Conservation (phyloP, 37 sponge, comb jelly and placozoan species). For the Oopsacas minuta region DNA sequence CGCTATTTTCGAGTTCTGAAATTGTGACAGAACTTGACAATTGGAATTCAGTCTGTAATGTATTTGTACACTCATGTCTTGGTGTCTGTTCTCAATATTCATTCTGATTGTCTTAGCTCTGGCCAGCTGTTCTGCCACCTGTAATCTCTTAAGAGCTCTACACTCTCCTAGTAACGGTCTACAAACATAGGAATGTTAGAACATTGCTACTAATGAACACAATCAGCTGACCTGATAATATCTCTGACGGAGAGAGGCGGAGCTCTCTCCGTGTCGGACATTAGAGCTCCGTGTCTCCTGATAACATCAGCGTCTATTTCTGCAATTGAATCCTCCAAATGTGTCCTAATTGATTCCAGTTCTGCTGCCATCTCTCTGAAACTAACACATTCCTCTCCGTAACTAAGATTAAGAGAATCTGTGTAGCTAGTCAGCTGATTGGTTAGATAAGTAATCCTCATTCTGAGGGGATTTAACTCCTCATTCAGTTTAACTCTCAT, state of each 20-base stretch:
- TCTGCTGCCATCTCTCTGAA: neutral
- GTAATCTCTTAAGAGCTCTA: neutral
- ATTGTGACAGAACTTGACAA: neutral
- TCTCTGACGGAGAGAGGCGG: neutral
- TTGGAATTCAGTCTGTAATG: neutral
- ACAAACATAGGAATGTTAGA: neutral
- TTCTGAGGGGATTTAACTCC: neutral
- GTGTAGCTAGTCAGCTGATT: neutral
- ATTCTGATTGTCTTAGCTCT: neutral
- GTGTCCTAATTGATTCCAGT: neutral
- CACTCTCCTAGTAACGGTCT: neutral
- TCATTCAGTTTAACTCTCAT: neutral
- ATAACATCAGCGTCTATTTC: neutral
- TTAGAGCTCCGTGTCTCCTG: neutral
- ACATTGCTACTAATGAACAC: neutral
- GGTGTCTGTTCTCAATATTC: neutral
- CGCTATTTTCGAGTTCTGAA: neutral
- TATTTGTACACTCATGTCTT: neutral
- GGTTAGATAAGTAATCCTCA: neutral
- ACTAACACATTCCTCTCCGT: neutral
- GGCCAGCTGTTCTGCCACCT: neutral
- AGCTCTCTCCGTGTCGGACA: neutral
- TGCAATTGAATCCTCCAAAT: neutral
- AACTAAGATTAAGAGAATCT: neutral
- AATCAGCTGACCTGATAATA: neutral